Evolutionary conservation across 2,888 invertebrate genomes (phyloP).

Genomic region (Malthinus seriepunctatus): DNA sequence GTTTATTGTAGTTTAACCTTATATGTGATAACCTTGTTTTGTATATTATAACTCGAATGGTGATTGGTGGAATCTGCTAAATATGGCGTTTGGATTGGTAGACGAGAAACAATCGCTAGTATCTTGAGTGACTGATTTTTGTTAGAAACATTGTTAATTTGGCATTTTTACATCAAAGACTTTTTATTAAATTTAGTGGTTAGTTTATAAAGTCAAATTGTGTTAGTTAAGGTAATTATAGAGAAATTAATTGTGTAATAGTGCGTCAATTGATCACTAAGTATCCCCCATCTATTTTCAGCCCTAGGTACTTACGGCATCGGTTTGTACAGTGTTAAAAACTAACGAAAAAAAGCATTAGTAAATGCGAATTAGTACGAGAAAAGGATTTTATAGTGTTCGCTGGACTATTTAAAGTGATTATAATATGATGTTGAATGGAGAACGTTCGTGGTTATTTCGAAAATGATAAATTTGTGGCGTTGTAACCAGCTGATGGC

Average conservation of each 20-base stretch:
- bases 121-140: conserved; percentile 24
- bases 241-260: conserved; percentile 6
- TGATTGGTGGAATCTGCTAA: conserved; percentile 35
- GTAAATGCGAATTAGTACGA: conserved; percentile 29
- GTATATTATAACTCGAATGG: conserved; percentile 25
- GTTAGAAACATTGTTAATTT: conserved; percentile 1
- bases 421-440: conserved; percentile 58
- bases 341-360: conserved; percentile 62
- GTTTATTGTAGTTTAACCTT: too few relatives aligned
- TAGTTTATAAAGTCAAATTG: conserved; percentile 3
- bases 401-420: conserved; percentile 53
- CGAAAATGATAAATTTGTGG: conserved; percentile 60
- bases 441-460: conserved; percentile 58
- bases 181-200: conserved; percentile 9
- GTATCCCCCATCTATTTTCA: conserved; percentile 73
- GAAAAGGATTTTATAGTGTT: conserved; percentile 27
- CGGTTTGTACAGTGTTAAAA: conserved; percentile 63
- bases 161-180: not conserved
- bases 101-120: conserved; percentile 33
- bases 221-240: not conserved
- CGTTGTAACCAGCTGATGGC: conserved; percentile 57
- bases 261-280: conserved; percentile 38
- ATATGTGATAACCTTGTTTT: too few relatives aligned
- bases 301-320: conserved; percentile 72
- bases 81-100: conserved; percentile 41